Percentiles rank a stretch among this genome's conserved stretches.
Conservation (phyloP, 2,797 vertebrate genomes). For the Mionectes olivaceus region DNA sequence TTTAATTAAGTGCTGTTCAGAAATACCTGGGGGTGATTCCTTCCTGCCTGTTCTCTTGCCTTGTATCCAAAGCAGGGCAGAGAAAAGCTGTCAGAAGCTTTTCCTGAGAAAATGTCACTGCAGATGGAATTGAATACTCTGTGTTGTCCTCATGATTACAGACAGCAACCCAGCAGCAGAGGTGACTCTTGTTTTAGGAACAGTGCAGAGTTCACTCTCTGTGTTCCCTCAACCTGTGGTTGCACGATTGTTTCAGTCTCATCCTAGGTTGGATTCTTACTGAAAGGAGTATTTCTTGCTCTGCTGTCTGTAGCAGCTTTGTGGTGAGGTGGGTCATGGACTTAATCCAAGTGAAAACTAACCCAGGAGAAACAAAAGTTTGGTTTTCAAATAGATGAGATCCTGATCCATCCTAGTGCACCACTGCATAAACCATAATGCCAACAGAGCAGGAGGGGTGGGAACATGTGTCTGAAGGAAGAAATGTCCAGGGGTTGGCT, state of each 20-base stretch:
- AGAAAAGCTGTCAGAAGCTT: neutral
- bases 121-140: conserved; percentile 11
- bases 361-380: neutral
- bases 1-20: neutral
- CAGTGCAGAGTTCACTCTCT: neutral
- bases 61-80: neutral
- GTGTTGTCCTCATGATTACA: neutral
- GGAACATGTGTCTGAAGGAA: neutral
- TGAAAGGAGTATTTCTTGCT: neutral
- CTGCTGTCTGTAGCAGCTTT: neutral
- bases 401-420: neutral
- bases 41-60: neutral
- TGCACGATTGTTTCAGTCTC: neutral
- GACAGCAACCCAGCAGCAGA: neutral
- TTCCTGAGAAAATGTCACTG: neutral
- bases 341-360: neutral
- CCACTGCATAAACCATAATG: neutral
- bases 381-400: neutral
- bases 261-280: neutral
- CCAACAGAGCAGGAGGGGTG: neutral
- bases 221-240: neutral
- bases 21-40: neutral
- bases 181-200: neutral
- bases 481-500: neutral
- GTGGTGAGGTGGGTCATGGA: neutral